Percentiles rank a stretch among this genome's conserved stretches.
Conservation (phyloP, 2,888 invertebrate genomes). For the Orchesellides sinensis region DNA sequence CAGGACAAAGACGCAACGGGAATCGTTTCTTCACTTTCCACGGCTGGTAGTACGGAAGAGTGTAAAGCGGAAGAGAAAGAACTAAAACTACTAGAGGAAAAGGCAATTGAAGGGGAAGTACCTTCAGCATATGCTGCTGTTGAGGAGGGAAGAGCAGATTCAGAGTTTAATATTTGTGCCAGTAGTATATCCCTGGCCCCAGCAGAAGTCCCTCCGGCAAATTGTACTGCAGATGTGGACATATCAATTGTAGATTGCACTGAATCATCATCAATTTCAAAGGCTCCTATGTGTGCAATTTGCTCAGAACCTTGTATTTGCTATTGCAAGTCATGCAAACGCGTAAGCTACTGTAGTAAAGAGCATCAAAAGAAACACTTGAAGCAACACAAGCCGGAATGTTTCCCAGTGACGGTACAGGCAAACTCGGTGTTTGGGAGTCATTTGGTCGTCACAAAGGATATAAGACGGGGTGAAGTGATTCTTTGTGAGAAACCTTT, state of each 20-base stretch:
- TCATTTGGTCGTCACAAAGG: conserved; percentile 68
- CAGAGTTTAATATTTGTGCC: no score
- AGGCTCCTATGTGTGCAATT: conserved; percentile 42
- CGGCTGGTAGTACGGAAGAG: no score
- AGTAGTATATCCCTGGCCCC: no score
- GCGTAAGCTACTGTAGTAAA: conserved; percentile 56
- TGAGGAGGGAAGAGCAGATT: no score
- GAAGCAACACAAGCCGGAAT: conserved; percentile 68
- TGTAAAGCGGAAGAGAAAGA: no score
- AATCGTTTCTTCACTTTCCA: no score
- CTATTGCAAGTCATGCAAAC: conserved; percentile 59
- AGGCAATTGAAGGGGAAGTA: no score
- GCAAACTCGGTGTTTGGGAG: conserved; percentile 60
- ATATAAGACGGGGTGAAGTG: conserved; percentile 69
- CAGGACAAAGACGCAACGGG: background rate
- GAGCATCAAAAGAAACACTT: conserved; percentile 70
- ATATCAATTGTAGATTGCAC: background rate
- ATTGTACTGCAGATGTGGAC: conserved; percentile 2
- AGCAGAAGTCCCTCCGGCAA: background rate
- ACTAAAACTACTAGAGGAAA: no score
- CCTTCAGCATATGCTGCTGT: no score
- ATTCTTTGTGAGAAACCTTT: conserved; percentile 71
- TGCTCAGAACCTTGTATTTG: conserved; percentile 51
- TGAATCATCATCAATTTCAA: conserved; percentile 21
- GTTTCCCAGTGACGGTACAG: conserved; percentile 67